A percentile compares a stretch with the other conserved stretches of the same genome.
Evolutionary conservation across 2,888 invertebrate genomes (phyloP).

Genomic region (Pyralis farinalis): DNA sequence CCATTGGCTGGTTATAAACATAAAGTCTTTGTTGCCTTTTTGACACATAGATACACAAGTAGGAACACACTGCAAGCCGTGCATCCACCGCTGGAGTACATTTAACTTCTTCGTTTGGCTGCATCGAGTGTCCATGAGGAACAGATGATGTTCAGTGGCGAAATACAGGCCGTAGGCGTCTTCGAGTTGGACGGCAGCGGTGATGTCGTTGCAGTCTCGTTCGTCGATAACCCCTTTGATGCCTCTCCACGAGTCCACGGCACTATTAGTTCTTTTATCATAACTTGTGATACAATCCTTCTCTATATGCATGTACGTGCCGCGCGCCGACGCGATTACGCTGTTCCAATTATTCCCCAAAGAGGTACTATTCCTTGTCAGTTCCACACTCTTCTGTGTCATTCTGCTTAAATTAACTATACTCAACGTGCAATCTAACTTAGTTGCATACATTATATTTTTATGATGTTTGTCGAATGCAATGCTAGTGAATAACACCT

Average conservation of each 20-base stretch:
- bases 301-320: constrained; percentile 49
- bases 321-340: constrained; percentile 51
- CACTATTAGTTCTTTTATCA: constrained; percentile 56
- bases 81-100: constrained; percentile 77
- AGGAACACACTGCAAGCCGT: constrained; percentile 75
- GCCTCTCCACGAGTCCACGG: constrained; percentile 40
- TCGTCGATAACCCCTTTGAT: constrained; percentile 45
- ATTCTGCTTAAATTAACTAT: constrained; percentile 64
- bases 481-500: constrained; percentile 58
- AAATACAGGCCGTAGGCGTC: constrained; percentile 48
- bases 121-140: constrained; percentile 57
- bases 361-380: constrained; percentile 35
- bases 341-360: constrained; percentile 62
- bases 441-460: constrained; percentile 58
- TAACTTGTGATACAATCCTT: constrained; percentile 51
- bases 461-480: constrained; percentile 60
- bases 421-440: constrained; percentile 46
- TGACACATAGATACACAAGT: constrained; percentile 54
- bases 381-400: constrained; percentile 43
- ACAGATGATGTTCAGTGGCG: constrained; percentile 58
- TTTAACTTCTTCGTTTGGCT: constrained; percentile 34
- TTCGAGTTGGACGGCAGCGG: constrained; percentile 44
- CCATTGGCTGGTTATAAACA: constrained; percentile 65
- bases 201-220: constrained; percentile 49
- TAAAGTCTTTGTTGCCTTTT: constrained; percentile 53